phyloP scores from a whole-genome alignment of 64 coral and sea anemone genomes.

The Pachyseris speciosa region DNA sequence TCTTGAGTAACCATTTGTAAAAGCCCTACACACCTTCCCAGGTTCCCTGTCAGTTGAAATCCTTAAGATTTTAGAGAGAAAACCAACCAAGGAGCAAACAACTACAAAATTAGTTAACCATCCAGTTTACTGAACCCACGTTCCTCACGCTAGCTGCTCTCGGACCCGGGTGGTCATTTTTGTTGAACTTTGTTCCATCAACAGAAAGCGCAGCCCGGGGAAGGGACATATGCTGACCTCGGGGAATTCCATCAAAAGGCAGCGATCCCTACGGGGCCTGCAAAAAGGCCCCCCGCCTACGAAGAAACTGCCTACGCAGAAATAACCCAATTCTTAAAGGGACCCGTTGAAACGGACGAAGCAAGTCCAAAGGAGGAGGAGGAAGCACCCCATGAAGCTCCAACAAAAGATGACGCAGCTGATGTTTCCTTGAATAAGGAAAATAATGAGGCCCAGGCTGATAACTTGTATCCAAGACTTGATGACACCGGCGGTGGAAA shows the following conservation, averaged over 20 bases:
- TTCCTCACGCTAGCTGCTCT: not conserved
- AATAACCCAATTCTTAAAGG: constrained; percentile 26
- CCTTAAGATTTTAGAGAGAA: no score
- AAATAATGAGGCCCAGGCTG: not conserved
- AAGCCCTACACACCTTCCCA: no score
- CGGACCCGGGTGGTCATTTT: not conserved
- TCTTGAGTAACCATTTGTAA: no score
- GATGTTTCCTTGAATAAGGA: not conserved
- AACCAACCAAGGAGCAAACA: not conserved
- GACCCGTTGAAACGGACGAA: not conserved
- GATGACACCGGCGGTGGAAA: not conserved
- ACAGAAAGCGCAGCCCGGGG: constrained; percentile 38
- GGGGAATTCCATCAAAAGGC: constrained; percentile 20
- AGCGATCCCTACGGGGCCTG: not conserved
- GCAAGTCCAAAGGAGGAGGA: not conserved
- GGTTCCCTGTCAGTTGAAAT: no score
- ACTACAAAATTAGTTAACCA: not conserved
- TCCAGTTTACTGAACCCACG: not conserved
- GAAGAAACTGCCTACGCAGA: constrained; percentile 34
- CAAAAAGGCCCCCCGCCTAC: not conserved
- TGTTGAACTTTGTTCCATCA: constrained; percentile 36
- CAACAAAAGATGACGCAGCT: not conserved
- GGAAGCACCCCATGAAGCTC: not conserved
- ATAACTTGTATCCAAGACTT: no score
- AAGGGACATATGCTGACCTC: constrained; percentile 42